phyloP scores from a whole-genome alignment of 2,888 invertebrate genomes.

The Chirona hameri region DNA sequence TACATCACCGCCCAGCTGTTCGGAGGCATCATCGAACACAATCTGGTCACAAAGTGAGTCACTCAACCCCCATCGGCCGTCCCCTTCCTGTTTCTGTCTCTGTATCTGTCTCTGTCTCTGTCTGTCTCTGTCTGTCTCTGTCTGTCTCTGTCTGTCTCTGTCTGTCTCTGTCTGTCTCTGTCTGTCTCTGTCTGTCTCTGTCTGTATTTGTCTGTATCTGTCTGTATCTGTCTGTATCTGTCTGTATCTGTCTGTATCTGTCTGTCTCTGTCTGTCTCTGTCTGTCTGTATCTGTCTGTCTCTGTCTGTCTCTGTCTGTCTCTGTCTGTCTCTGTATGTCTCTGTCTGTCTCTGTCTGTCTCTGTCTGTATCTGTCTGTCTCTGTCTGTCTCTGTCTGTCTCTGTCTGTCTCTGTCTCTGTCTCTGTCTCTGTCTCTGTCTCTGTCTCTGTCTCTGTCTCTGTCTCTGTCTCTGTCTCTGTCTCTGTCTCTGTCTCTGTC shows the following conservation, averaged over 20 bases:
- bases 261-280: too few species aligned
- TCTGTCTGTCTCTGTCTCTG: too few species aligned
- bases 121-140: neutral
- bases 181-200: too few species aligned
- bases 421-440: neutral
- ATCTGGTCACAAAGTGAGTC: slow-evolving; percentile 64
- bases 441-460: too few species aligned
- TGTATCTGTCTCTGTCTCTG: neutral
- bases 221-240: too few species aligned
- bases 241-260: too few species aligned
- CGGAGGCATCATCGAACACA: slow-evolving; percentile 95
- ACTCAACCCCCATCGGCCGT: too few species aligned
- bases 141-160: neutral
- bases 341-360: neutral
- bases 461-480: too few species aligned
- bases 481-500: too few species aligned
- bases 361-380: too few species aligned
- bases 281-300: too few species aligned
- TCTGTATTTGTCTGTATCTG: too few species aligned
- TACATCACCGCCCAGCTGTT: slow-evolving; percentile 96
- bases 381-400: neutral
- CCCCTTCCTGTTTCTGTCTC: neutral
- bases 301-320: neutral
- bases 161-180: neutral
- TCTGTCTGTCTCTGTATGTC: neutral